Evolutionary conservation across 1,140 invertebrate genomes (phyloP), one percentile per base, ranked within the genome.

Genomic region (Aethina tumida): DNA sequence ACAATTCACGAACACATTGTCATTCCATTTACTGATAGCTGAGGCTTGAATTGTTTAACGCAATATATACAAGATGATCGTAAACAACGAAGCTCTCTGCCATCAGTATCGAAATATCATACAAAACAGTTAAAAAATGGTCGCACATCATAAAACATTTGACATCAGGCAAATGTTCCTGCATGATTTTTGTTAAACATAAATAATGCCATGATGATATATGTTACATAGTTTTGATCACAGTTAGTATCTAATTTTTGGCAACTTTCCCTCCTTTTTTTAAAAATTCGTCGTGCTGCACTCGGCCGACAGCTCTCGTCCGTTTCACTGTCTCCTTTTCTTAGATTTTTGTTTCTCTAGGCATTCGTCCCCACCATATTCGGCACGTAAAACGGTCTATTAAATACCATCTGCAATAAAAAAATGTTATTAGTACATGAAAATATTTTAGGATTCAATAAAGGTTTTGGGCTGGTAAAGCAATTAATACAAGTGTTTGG

Each of bases 361-460:
- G 42, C 43, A 26, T 37, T 49, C 14, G 39, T 37, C 21, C 46
- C 33, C n/a, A 45, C 40, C 15, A 46, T 22, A 29, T 45, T 41
- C 12, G 28, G 24, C 2, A 34, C 27, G 28, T 39, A 49, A 15
- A 29, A 20, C 8, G 19, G 36, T n/a, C 20, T 25, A 30, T 35
- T 47, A 32, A 43, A 43, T n/a, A 28, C 13, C 29, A 43, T 32
- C 41, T 43, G 27, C 5, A 43, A 43, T n/a, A 31, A 29, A 37
- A 36, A 24, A 14, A 17, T 33, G 13, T 20, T 17, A 19, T 18
- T 17, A 31, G 15, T 22, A 21, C 6, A 10, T 14, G 6, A 7
- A 25, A 2, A 16, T 40, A 6, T 12, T 29, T 4, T 15, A 15
- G 17, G n/a, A 33, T n/a, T n/a, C n/a, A n/a, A n/a, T n/a, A n/a